Evolutionary conservation across 1,140 invertebrate species (phyloP), one percentile per base, ranked within the genome.

Genomic region (Pemphigus obesinymphae): DNA sequence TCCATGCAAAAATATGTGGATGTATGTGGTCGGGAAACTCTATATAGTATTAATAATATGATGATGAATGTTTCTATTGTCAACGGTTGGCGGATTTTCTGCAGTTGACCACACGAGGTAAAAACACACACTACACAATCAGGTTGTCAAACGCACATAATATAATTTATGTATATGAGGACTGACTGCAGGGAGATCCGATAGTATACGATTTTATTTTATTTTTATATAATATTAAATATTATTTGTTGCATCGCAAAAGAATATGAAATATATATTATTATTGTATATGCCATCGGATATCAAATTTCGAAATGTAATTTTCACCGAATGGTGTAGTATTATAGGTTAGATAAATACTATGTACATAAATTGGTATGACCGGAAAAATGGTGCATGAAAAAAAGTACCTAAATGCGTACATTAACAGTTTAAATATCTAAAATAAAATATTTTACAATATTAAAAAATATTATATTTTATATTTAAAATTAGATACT

Each of bases 51-150:
- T n/a, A n/a, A n/a, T 8, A 29, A 6, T 58, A 70, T 70, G 66
- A 70, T 70, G 66, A 70, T 70, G 66, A 70, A 70, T 70, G 66
- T 70, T 70, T 70, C 66, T 70, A 70, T 70, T 70, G 66, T 70
- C 66, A 70, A 70, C 23, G 37, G 66, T 15, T 45, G 37, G 37
- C 40, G 66, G 66, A 43, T 70, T 45, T 70, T 70, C 37, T 70
- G 23, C 37, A 13, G 63, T 61, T 29, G 63, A 4, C 20, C 31
- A 4, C 20, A 11, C 63, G 34, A 20, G 63, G 66, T 15, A 26
- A 43, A 45, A 70, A 45, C 13, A 15, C 66, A 26, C 37, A 70
- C 66, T 40, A 26, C 37, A 70, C 66, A 15, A 70, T 40, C 66
- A 26, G n/a, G 66, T 70, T 43, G 37, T 70, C 66, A 45, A 70